Percentiles rank a stretch among this genome's conserved stretches.
Evolutionary conservation across 2,888 invertebrate genomes (phyloP).

Genomic region (Drosophila barbarae): DNA sequence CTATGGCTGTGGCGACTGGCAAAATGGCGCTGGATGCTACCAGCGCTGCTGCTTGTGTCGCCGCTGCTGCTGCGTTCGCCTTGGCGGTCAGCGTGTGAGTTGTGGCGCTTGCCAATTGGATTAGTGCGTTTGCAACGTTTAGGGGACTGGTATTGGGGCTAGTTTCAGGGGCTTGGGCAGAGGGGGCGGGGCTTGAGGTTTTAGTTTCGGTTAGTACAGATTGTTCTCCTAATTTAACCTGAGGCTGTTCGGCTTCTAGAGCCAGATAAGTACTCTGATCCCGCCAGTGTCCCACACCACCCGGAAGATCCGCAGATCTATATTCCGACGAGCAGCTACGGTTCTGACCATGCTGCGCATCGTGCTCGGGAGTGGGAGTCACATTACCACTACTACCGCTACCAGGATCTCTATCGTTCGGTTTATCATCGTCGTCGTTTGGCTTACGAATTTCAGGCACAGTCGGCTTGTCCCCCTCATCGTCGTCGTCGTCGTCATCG

Average conservation of each 20-base stretch:
- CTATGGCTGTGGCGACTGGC: constrained; percentile 63
- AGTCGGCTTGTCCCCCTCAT: constrained; percentile 77
- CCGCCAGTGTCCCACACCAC: constrained; percentile 90
- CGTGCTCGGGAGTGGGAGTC: constrained; percentile 72
- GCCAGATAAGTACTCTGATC: constrained; percentile 89
- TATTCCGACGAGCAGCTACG: constrained; percentile 82
- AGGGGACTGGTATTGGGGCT: constrained; percentile 53
- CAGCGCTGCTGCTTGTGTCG: constrained; percentile 65
- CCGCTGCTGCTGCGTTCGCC: constrained; percentile 65
- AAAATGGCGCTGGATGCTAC: constrained; percentile 64
- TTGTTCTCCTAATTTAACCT: constrained; percentile 53
- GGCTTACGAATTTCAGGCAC: constrained; percentile 76
- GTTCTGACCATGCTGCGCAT: constrained; percentile 57
- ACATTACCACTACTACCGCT: constrained; percentile 82
- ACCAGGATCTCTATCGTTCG: constrained; percentile 83
- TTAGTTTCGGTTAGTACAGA: constrained; percentile 62
- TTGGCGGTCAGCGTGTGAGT: constrained; percentile 68
- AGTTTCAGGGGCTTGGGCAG: constrained; percentile 42
- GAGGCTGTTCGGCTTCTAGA: constrained; percentile 80
- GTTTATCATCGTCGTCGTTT: constrained; percentile 80
- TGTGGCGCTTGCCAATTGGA: constrained; percentile 76
- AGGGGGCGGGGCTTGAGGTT: constrained; percentile 30
- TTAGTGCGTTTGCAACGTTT: constrained; percentile 76
- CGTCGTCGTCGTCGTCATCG: constrained; percentile 80
- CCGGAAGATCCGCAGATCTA: constrained; percentile 87